Conservation (phyloP, 2,888 invertebrate species). For the Proisotoma minuta region DNA sequence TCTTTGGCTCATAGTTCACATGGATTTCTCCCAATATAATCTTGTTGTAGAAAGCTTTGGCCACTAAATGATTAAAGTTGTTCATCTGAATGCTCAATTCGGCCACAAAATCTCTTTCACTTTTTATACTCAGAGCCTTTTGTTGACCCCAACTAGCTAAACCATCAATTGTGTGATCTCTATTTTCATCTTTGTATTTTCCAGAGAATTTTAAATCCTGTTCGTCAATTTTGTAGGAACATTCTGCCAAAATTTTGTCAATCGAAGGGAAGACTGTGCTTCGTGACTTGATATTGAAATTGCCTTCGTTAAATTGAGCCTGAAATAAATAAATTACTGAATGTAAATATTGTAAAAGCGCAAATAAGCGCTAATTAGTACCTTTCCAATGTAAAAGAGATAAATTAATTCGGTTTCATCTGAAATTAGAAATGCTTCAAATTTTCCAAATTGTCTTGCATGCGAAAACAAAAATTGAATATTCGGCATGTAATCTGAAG, state of each 20-base stretch:
- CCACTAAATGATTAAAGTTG: slow-evolving; percentile 15
- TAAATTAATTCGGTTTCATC: no score
- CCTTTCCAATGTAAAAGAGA: no score
- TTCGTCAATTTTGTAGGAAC: slow-evolving; percentile 13
- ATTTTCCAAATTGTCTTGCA: no score
- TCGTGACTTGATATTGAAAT: slow-evolving; percentile 12
- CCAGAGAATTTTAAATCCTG: not conserved
- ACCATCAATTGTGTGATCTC: not conserved
- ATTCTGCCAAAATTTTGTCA: slow-evolving; percentile 12
- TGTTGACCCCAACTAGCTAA: slow-evolving; percentile 22
- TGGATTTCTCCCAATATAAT: slow-evolving; percentile 21
- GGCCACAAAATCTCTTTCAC: slow-evolving; percentile 14
- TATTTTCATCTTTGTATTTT: slow-evolving; percentile 16
- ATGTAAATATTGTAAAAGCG: no score
- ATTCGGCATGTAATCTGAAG: not conserved
- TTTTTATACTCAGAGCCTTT: slow-evolving; percentile 10
- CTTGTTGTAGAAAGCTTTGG: slow-evolving; percentile 8
- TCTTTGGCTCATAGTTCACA: slow-evolving; percentile 25
- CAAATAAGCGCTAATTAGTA: no score
- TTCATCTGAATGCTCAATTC: slow-evolving; percentile 13
- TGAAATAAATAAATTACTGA: slow-evolving; percentile 4
- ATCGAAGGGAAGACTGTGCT: slow-evolving; percentile 22
- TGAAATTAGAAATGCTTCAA: no score
- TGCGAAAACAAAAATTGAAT: no score
- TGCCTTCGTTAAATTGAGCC: not conserved